Evolutionary conservation across 2,113 vertebrate species (phyloP).

Genomic region (Cyanistes caeruleus): DNA sequence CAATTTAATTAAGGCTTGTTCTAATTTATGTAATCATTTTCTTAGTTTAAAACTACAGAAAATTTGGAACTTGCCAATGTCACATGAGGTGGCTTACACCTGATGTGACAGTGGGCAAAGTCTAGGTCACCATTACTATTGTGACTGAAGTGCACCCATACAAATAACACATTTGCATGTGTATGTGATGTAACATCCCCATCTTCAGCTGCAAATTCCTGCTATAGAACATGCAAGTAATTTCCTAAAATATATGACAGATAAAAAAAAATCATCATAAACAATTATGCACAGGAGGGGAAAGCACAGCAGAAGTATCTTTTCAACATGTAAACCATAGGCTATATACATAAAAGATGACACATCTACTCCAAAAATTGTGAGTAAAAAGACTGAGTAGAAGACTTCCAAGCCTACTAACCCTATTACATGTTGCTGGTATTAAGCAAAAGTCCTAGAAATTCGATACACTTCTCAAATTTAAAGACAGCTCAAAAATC

Average conservation of each 20-base stretch:
- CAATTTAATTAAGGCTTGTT: neutral
- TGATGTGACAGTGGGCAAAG: neutral
- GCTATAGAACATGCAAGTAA: neutral
- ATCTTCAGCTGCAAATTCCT: neutral
- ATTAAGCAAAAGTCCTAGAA: neutral
- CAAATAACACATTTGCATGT: neutral
- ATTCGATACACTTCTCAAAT: neutral
- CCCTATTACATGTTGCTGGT: neutral
- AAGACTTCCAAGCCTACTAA: neutral
- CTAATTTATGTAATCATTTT: neutral
- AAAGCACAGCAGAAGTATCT: neutral
- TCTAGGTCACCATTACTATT: neutral
- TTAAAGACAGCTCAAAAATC: neutral
- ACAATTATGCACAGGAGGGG: neutral
- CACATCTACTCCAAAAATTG: neutral
- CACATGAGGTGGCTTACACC: neutral
- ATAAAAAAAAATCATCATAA: neutral
- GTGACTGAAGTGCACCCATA: neutral
- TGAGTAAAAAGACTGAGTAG: neutral
- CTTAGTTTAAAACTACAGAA: neutral
- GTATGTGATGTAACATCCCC: neutral
- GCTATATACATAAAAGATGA: neutral
- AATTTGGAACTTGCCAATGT: neutral
- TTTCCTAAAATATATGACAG: neutral
- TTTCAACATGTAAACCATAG: neutral